These are phyloP conservation scores for Anser cygnoides DNA, from an alignment of 2,113 vertebrate genomes.

Conservation along the genomic window DNA sequence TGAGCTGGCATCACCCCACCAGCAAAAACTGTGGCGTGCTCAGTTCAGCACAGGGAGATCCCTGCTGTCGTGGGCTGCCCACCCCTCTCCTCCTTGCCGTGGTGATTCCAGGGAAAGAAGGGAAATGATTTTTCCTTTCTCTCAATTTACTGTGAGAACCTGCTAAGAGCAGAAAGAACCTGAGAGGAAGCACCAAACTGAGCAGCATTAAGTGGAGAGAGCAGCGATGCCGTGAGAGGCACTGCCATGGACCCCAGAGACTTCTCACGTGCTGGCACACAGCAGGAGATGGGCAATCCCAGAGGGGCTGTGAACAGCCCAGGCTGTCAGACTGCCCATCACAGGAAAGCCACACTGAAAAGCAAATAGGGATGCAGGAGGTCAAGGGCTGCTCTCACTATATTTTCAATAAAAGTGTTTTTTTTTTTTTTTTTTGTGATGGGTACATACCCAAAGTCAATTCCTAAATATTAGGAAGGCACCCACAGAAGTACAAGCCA, in stretches of 20 bases:
- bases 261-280: background rate
- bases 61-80: background rate
- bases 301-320: background rate
- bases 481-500: background rate
- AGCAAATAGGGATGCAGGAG: background rate
- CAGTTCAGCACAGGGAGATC: background rate
- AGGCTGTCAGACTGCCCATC: background rate
- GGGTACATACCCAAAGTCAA: background rate
- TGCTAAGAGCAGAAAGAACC: background rate
- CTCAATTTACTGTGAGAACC: background rate
- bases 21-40: background rate
- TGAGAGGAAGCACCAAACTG: background rate
- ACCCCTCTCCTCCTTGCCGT: background rate
- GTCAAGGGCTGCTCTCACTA: background rate
- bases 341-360: background rate
- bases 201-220: background rate
- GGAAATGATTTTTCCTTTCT: background rate
- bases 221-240: accelerated
- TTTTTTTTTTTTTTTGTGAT: accelerated
- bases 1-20: background rate
- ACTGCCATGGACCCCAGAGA: background rate
- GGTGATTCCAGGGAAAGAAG: background rate
- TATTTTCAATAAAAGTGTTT: background rate
- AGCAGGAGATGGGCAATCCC: background rate
- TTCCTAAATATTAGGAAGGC: background rate